Evolutionary conservation across 2,113 vertebrate genomes (phyloP).

Genomic region (Rhea americana): DNA sequence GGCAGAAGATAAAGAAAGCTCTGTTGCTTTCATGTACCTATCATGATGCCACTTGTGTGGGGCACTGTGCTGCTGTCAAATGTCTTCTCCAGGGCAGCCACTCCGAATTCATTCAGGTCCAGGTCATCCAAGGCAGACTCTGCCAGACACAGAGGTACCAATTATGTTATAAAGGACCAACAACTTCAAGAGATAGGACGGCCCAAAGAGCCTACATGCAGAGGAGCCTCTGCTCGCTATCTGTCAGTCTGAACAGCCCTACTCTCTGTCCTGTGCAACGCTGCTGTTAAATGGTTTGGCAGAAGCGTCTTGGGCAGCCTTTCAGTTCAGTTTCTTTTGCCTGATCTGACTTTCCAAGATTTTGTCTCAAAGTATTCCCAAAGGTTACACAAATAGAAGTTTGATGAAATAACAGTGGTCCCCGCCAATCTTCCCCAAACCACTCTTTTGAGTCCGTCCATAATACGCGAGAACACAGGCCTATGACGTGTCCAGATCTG

Average conservation of each 20-base stretch:
- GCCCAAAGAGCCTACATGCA: conserved; percentile 75
- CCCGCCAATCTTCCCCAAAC: conserved; percentile 46
- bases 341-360: background rate
- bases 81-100: conserved; percentile 93
- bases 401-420: conserved; percentile 26
- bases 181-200: conserved; percentile 74
- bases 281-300: conserved; percentile 7
- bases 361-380: conserved; percentile 22
- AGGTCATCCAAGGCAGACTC: conserved; percentile 95
- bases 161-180: conserved; percentile 77
- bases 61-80: conserved; percentile 87
- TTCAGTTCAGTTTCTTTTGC: background rate
- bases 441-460: background rate
- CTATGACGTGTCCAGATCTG: background rate
- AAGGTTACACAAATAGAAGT: background rate
- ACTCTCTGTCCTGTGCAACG: background rate
- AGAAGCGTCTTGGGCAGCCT: conserved; percentile 53
- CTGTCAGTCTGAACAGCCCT: conserved; percentile 47
- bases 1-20: conserved; percentile 79
- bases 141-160: conserved; percentile 74
- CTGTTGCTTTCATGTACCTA: conserved; percentile 83
- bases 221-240: conserved; percentile 59
- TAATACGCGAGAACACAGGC: background rate
- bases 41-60: conserved; percentile 86
- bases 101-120: conserved; percentile 95